Percentiles rank a stretch among this genome's conserved stretches.
Evolutionary conservation across 2,888 invertebrate genomes (phyloP).

Genomic region (Embidobia sp.): DNA sequence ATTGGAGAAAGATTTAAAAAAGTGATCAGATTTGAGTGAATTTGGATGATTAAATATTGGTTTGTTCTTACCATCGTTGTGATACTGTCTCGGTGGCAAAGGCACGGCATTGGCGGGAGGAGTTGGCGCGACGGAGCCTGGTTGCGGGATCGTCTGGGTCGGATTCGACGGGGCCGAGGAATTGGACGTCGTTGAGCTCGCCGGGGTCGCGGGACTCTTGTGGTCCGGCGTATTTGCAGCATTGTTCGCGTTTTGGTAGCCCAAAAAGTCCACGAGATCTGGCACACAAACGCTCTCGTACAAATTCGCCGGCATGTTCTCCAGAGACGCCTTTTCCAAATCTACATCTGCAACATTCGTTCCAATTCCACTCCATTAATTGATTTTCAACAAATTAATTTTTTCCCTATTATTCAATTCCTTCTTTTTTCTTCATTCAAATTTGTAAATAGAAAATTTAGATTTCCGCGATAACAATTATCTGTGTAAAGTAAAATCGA

Average conservation of each 20-base stretch:
- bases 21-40: too few relatives aligned
- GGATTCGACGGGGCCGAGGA: constrained; percentile 67
- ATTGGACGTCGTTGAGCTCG: constrained; percentile 77
- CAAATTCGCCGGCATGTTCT: constrained; percentile 88
- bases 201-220: constrained; percentile 81
- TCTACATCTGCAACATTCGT: constrained; percentile 90
- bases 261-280: constrained; percentile 88
- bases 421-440: too few relatives aligned
- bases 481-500: too few relatives aligned
- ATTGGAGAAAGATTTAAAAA: too few relatives aligned
- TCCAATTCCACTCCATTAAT: too few relatives aligned
- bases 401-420: too few relatives aligned
- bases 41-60: too few relatives aligned
- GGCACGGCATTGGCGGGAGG: constrained; percentile 65
- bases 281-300: constrained; percentile 92
- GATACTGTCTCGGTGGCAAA: constrained; percentile 74
- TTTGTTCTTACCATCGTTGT: constrained; percentile 80
- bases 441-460: too few relatives aligned
- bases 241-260: constrained; percentile 77
- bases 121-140: constrained; percentile 47
- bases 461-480: too few relatives aligned
- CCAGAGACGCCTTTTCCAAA: constrained; percentile 88
- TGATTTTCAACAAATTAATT: too few relatives aligned
- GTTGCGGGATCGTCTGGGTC: constrained; percentile 60
- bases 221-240: constrained; percentile 74